phyloP scores from a whole-genome alignment of 2,113 vertebrate genomes.

The Aldabrachelys gigantea region DNA sequence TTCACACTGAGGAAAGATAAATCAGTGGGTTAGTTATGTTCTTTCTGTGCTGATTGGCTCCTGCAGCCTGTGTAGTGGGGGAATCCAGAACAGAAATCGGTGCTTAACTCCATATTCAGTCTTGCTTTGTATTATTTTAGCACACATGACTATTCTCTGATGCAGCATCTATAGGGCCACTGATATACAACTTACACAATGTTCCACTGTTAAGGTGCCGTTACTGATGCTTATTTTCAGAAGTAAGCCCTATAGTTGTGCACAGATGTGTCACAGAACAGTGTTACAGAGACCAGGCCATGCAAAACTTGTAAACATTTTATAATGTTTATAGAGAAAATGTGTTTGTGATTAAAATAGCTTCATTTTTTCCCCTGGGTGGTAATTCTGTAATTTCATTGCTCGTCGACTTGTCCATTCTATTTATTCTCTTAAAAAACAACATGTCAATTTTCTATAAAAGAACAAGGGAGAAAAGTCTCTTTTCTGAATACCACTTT shows the following conservation, averaged over 20 bases:
- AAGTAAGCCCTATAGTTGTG: not conserved
- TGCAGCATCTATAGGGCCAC: not conserved
- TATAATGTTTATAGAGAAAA: not conserved
- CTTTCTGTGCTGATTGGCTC: not conserved
- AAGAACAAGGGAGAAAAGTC: not conserved
- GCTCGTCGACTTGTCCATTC: not conserved
- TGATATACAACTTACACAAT: not conserved
- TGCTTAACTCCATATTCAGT: not conserved
- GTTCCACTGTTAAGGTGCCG: not conserved
- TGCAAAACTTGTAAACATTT: not conserved
- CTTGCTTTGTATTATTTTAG: conserved; percentile 10
- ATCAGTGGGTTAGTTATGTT: not conserved
- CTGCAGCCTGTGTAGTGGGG: conserved; percentile 9
- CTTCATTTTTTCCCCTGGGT: not conserved
- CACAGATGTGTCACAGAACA: not conserved
- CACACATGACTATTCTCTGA: not conserved
- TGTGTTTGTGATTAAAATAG: not conserved
- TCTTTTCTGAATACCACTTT: not conserved
- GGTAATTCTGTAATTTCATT: not conserved
- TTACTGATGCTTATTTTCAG: not conserved
- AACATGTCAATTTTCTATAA: not conserved
- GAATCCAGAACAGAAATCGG: conserved; percentile 41
- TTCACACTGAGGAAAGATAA: conserved; percentile 23
- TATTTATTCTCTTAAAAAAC: not conserved
- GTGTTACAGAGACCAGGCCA: not conserved